Evolutionary conservation across 2,797 vertebrate genomes (phyloP), one percentile per base, ranked within the genome.

Genomic region (Chaetophractus vellerosus): DNA sequence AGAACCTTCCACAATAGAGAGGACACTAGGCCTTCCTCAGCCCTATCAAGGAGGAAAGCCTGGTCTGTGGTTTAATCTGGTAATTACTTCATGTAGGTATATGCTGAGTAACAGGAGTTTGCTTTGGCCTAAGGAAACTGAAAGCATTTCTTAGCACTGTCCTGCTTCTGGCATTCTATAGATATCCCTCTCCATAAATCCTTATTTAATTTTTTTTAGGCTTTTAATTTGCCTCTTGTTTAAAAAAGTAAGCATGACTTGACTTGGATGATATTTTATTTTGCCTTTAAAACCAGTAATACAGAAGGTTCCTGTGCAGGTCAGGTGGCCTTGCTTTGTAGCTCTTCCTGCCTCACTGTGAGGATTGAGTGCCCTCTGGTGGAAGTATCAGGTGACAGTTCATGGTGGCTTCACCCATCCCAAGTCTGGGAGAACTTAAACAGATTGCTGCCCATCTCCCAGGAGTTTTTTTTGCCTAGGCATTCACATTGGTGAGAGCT

Each of bases 311-410:
- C 2, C 55, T 45, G 8, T 71, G 10, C 50, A 1, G 14, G 14
- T 87, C 48, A 55, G 33, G 12, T 61, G 66, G 71, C 59, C 59
- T 10, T 10, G 18, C 50, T 24, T 41, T 92, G 38, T 31, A 11
- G 16, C 5, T 15, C 52, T 72, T 86, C 36, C 63, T 59, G 33
- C 38, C 52, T 83, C n/a, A 9, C 36, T 6, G 0, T 80, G 55
- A 72, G 4, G 19, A 41, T 71, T 48, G 92, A 90, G 78, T 76
- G 95, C 95, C 97, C 95, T 75, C 97, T 97, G n/a, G 88, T 96
- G 97, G 95, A 88, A 68, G 26, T 59, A 33, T 41, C 63, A 26
- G 66, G 31, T 81, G 61, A 71, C 10, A 3, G 9, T 76, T 90
- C 57, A n/a, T 45, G 84, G 8, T 16, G 91, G 26, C 50, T 64